A percentile compares a stretch with the other conserved stretches of the same genome.
Conservation (phyloP, 2,113 vertebrate species). For the Spea bombifrons region DNA sequence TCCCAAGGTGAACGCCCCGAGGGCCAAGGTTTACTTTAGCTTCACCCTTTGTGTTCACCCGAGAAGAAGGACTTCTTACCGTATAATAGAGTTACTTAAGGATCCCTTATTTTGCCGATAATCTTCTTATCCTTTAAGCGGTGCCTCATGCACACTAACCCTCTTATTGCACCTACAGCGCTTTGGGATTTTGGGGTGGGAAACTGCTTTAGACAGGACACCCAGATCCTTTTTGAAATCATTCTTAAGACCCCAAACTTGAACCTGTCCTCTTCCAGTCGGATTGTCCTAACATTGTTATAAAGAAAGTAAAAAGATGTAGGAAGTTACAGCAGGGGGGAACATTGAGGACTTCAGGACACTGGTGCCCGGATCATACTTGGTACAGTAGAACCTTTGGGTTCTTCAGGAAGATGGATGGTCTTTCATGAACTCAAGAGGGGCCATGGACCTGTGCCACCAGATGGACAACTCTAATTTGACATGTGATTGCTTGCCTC, state of each 20-base stretch:
- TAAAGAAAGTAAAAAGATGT: no score
- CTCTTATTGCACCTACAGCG: neutral
- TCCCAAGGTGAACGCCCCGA: neutral
- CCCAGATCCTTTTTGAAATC: neutral
- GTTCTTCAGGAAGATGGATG: no score
- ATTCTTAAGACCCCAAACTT: neutral
- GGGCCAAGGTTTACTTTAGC: conserved; percentile 7
- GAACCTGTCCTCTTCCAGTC: neutral
- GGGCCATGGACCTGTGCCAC: no score
- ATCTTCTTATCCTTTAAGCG: conserved; percentile 1
- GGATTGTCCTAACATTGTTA: no score
- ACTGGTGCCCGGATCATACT: no score
- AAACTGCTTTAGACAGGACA: neutral
- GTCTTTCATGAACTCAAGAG: no score
- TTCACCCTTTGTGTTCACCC: neutral
- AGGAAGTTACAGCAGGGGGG: no score
- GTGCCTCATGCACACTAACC: conserved; percentile 2
- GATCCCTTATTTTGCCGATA: conserved; percentile 17
- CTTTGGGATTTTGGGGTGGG: conserved; percentile 11
- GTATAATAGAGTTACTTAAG: conserved; percentile 7
- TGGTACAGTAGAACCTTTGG: no score
- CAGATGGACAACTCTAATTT: no score
- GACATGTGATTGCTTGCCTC: no score
- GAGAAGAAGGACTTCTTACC: neutral
- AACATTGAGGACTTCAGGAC: no score